phyloP scores from a whole-genome alignment of 2,113 vertebrate genomes.

The Gnathonemus longibarbis region DNA sequence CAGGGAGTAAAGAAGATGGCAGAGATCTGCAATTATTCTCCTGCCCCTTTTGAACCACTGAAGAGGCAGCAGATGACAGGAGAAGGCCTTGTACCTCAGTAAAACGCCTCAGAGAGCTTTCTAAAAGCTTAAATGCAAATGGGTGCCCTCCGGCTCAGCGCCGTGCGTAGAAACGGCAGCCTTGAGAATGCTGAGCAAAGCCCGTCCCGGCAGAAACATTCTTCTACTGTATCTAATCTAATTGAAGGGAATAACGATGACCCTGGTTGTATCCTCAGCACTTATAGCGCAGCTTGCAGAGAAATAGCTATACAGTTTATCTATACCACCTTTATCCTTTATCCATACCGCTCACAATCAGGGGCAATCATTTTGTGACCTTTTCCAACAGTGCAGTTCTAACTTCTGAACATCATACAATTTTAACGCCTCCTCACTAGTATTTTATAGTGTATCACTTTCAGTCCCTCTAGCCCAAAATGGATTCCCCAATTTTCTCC shows the following conservation, averaged over 20 bases:
- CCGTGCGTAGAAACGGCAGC: background rate
- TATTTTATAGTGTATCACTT: background rate
- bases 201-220: background rate
- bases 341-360: background rate
- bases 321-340: background rate
- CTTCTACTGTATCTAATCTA: slow-evolving; percentile 5
- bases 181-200: background rate
- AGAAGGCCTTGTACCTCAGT: background rate
- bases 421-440: background rate
- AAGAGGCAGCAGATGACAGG: background rate
- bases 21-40: background rate
- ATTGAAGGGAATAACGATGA: slow-evolving; percentile 1
- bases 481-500: background rate
- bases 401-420: background rate
- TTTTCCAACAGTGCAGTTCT: background rate
- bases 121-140: slow-evolving; percentile 14
- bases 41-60: background rate
- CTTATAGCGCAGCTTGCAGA: background rate
- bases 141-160: background rate
- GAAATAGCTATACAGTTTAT: background rate
- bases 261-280: background rate
- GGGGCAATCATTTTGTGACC: background rate
- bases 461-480: background rate
- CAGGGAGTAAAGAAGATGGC: background rate
- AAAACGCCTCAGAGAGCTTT: background rate